Evolutionary conservation across 2,797 vertebrate genomes (phyloP).

Genomic region (Acanthiza pusilla): DNA sequence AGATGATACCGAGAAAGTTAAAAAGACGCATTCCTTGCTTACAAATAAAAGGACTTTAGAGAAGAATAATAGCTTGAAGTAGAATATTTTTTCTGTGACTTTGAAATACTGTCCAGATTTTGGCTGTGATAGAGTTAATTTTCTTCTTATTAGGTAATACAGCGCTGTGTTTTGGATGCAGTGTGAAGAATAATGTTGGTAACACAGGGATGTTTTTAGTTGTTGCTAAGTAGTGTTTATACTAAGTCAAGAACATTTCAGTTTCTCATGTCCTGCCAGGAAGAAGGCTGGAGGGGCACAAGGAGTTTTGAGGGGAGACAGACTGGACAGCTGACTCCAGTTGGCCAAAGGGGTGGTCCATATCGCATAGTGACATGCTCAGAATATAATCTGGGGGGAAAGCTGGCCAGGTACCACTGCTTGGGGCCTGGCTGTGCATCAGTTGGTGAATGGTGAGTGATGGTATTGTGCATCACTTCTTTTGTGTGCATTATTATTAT

Average conservation of each 20-base stretch:
- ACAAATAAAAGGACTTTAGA: background rate
- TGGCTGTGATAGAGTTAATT: background rate
- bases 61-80: background rate
- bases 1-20: background rate
- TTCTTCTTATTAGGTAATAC: background rate
- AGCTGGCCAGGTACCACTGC: background rate
- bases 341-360: background rate
- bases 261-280: background rate
- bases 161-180: background rate
- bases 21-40: background rate
- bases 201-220: background rate
- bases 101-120: background rate
- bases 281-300: background rate
- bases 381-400: background rate
- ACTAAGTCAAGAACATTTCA: background rate
- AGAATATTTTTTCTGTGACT: background rate
- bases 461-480: background rate
- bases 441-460: background rate
- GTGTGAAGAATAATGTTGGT: background rate
- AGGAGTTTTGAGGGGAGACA: background rate
- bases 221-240: background rate
- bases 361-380: background rate
- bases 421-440: background rate
- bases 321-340: background rate
- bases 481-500: background rate